phyloP scores from a whole-genome alignment of 2,888 invertebrate genomes.

The Hypomecis atomaria region DNA sequence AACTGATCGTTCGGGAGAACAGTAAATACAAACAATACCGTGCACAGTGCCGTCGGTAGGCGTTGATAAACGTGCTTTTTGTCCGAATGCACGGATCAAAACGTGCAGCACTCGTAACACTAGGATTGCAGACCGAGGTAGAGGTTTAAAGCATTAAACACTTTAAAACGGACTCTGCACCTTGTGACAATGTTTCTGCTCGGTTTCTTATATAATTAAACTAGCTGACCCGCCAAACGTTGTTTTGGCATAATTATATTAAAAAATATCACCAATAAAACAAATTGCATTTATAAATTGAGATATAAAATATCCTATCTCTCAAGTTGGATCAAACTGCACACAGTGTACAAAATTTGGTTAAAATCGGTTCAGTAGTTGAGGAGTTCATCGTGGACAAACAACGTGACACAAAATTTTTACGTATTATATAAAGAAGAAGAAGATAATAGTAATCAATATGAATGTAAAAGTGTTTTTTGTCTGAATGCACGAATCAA shows the following conservation, averaged over 20 bases:
- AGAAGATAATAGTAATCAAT: no score
- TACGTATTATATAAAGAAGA: no score
- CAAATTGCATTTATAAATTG: no score
- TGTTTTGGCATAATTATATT: no score
- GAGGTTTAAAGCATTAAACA: constrained; percentile 24
- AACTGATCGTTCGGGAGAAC: neutral
- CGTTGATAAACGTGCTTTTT: constrained; percentile 31
- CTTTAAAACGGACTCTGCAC: constrained; percentile 18
- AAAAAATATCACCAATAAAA: no score
- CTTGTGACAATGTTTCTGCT: constrained; percentile 14
- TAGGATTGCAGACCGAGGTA: constrained; percentile 25
- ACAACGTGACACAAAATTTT: no score
- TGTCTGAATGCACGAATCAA: constrained; percentile 24
- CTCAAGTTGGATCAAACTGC: no score
- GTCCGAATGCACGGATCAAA: constrained; percentile 24
- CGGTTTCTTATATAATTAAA: constrained; percentile 10
- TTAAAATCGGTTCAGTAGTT: no score
- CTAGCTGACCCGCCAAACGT: no score
- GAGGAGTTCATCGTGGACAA: no score
- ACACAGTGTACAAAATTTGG: no score
- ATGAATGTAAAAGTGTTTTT: constrained; percentile 34
- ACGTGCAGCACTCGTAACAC: constrained; percentile 25
- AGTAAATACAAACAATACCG: constrained; percentile 23
- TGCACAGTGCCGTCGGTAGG: constrained; percentile 20
- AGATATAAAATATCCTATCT: no score